A percentile compares a stretch with the other conserved stretches of the same genome.
Conservation (phyloP, 2,888 invertebrate genomes). For the Nomada hirtipes region DNA sequence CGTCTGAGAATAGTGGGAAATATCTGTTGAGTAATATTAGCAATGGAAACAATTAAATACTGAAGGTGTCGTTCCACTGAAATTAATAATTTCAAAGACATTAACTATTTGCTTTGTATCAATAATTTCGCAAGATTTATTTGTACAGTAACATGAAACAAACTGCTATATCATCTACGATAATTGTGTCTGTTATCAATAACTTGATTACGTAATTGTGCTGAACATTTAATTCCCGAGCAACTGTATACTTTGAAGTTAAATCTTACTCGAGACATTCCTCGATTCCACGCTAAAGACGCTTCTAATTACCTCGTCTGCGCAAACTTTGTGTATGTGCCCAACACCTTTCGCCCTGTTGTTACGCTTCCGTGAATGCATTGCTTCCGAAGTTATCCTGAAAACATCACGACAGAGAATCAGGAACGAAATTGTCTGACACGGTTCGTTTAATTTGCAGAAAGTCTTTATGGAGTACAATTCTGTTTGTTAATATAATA, state of each 20-base stretch:
- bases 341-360: constrained; percentile 78
- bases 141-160: too few species aligned
- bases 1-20: too few species aligned
- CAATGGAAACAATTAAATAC: too few species aligned
- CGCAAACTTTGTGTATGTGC: constrained; percentile 66
- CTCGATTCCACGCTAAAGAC: constrained; percentile 23
- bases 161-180: too few species aligned
- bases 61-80: too few species aligned
- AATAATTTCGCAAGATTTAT: too few species aligned
- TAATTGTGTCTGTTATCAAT: too few species aligned
- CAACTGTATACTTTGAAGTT: constrained; percentile 6
- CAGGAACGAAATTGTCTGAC: not conserved
- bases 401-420: constrained; percentile 1
- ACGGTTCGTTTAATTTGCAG: not conserved
- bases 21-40: too few species aligned
- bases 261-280: constrained; percentile 33
- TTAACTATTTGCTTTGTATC: too few species aligned
- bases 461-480: not conserved
- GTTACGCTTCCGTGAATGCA: constrained; percentile 42
- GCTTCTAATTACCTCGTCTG: constrained; percentile 64
- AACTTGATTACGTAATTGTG: not conserved
- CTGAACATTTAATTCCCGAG: constrained; percentile 14
- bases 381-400: constrained; percentile 4
- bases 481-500: too few species aligned
- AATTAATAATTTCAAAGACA: too few species aligned